Evolutionary conservation across 2,113 vertebrate genomes (phyloP), one percentile per base, ranked within the genome.

Genomic region (Anser cygnoides): DNA sequence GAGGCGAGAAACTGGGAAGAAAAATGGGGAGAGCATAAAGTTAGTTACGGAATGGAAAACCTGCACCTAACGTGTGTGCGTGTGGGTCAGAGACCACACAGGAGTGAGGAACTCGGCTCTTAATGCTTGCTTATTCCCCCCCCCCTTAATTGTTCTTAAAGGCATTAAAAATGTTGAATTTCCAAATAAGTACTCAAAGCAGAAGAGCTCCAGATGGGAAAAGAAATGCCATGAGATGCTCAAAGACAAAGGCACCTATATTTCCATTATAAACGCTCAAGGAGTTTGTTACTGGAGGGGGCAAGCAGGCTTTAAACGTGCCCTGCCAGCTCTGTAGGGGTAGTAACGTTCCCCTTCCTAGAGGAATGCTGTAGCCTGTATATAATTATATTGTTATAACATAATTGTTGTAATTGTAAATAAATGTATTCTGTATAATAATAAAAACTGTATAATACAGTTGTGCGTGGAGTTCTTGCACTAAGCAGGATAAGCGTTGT

Each of bases 91-190:
- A 52, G 17, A 35, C 39, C 21, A 9, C 16, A 31, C 9, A 41
- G 31, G 37, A 70, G 52, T 6, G 33, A 35, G 21, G 76, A 76
- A 77, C 55, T 35, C 35, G 73, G 35, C 66, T 26, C 26, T 67
- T 93, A 88, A 49, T 6, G 4, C 20, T 49, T 49, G 10, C 20
- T 37, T 37, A 37, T 37, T 7, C 35, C 37, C 37, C 43, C 46
- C 46, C 19, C 20, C 46, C 20, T 3, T 10, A 49, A 22, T n/a
- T 57, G 25, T 90, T 95, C 65, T 92, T 96, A 54, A 96, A 97
- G 79, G 90, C 61, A 43, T 88, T 95, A 92, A 96, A 91, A 74
- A 18, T n/a, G 54, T 55, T 66, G 85, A 93, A 17, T 72, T 87
- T 83, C 94, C 95, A 87, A 96, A 95, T 73, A 93, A 49, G 52